Conservation (phyloP, 2,797 vertebrate species). For the Pangasius mekongensis region DNA sequence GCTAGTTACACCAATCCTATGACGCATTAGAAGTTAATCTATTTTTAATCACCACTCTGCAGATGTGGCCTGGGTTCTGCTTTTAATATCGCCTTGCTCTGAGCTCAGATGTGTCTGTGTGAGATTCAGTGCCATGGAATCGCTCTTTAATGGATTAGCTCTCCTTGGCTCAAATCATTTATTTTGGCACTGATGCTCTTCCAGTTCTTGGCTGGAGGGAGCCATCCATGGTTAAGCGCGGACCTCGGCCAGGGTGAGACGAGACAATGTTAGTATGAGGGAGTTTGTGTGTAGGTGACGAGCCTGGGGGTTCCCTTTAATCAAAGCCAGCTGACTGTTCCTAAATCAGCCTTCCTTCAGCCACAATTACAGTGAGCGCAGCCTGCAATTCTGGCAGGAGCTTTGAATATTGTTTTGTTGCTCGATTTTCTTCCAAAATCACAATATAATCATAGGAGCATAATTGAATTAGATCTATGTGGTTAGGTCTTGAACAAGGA, state of each 20-base stretch:
- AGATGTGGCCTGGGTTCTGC: slow-evolving; percentile 39
- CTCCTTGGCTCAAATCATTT: slow-evolving; percentile 53
- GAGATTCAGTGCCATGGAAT: slow-evolving; percentile 46
- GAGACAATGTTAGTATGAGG: slow-evolving; percentile 42
- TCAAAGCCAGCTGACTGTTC: slow-evolving; percentile 49
- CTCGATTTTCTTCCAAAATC: slow-evolving; percentile 6
- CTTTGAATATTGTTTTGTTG: slow-evolving; percentile 12
- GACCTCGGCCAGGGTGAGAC: slow-evolving; percentile 44
- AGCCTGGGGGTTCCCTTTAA: slow-evolving; percentile 54
- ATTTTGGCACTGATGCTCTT: slow-evolving; percentile 48
- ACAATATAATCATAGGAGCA: not conserved
- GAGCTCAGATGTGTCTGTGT: slow-evolving; percentile 46
- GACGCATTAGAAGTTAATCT: slow-evolving; percentile 42
- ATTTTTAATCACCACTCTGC: slow-evolving; percentile 44
- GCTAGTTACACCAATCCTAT: slow-evolving; percentile 30
- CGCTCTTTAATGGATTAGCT: slow-evolving; percentile 53
- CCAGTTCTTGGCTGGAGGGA: slow-evolving; percentile 50
- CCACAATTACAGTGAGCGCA: slow-evolving; percentile 35
- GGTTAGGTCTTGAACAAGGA: slow-evolving; percentile 17
- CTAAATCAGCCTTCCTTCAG: slow-evolving; percentile 39
- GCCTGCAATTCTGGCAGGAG: slow-evolving; percentile 24
- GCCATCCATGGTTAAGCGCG: slow-evolving; percentile 41
- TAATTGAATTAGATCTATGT: slow-evolving; percentile 28
- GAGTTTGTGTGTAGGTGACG: slow-evolving; percentile 41
- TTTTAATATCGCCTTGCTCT: slow-evolving; percentile 38